phyloP scores from a whole-genome alignment of 2,888 invertebrate genomes.

The Bruchidius siliquastri region DNA sequence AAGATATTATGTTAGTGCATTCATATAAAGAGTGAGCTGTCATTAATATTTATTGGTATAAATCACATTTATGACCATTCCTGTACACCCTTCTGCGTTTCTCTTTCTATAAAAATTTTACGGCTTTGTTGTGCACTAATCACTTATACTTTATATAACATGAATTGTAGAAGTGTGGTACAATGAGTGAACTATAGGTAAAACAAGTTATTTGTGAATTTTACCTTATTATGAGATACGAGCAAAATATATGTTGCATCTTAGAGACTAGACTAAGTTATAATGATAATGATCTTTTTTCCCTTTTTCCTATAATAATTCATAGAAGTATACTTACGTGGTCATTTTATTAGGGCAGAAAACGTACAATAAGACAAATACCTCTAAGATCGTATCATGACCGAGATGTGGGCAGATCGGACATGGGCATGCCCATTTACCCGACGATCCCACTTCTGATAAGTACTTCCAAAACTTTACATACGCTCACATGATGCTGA shows the following conservation, averaged over 20 bases:
- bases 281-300: too few species aligned
- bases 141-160: background rate
- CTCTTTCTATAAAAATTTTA: background rate
- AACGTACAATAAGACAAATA: too few species aligned
- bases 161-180: too few species aligned
- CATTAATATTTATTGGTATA: background rate
- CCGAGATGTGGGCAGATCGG: background rate
- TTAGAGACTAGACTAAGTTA: too few species aligned
- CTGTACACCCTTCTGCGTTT: background rate
- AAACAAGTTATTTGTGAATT: too few species aligned
- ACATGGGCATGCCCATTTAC: background rate
- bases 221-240: too few species aligned
- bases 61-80: background rate
- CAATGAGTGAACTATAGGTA: too few species aligned
- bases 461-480: background rate
- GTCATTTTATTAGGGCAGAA: too few species aligned
- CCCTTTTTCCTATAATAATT: too few species aligned
- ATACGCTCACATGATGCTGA: background rate
- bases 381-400: background rate
- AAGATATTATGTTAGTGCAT: background rate
- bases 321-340: too few species aligned
- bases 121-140: background rate
- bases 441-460: background rate
- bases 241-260: too few species aligned
- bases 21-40: background rate